Evolutionary conservation across 2,797 vertebrate genomes (phyloP), one percentile per base, ranked within the genome.

Genomic region (Gymnothorax reevesii): DNA sequence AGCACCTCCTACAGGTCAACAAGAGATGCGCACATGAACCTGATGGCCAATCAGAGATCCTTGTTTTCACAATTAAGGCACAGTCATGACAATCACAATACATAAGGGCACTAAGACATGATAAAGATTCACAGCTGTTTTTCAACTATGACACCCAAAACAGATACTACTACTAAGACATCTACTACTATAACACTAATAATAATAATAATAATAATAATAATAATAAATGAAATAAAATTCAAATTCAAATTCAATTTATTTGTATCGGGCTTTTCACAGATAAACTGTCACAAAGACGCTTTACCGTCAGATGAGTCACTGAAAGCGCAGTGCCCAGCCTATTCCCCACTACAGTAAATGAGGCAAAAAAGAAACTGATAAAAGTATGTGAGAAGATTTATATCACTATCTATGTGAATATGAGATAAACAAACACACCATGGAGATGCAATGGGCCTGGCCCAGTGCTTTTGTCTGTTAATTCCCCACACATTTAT

Each of bases 401-500:
- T 49, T 49, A 49, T 17, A 77, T 77, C 17, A 49, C 12, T 77
- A 27, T 75, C n/a, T 75, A 57, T 73, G 84, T 49, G 73, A 25
- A 20, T 79, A 79, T 85, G 57, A 60, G 33, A 57, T 73, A 60
- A 77, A 59, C 73, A 85, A 77, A 85, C 57, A 79, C 55, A 62
- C 27, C 64, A 94, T 90, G 91, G 93, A 96, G 96, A 97, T 96
- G 96, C 94, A 96, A 96, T 96, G 96, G 95, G 95, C 95, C 93
- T 94, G 91, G 85, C 94, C 94, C 94, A 93, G 93, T 95, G 92
- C 93, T 89, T 95, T 95, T 95, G 95, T 94, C 96, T 94, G 93
- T 94, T 94, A 97, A 97, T 95, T 97, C 97, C 97, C 95, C 96
- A 95, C 96, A 97, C 95, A 42, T 97, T 97, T 97, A 96, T 96